Evolutionary conservation across 2,113 vertebrate genomes (phyloP), one percentile per base, ranked within the genome.

Genomic region (Pogona vitticeps): DNA sequence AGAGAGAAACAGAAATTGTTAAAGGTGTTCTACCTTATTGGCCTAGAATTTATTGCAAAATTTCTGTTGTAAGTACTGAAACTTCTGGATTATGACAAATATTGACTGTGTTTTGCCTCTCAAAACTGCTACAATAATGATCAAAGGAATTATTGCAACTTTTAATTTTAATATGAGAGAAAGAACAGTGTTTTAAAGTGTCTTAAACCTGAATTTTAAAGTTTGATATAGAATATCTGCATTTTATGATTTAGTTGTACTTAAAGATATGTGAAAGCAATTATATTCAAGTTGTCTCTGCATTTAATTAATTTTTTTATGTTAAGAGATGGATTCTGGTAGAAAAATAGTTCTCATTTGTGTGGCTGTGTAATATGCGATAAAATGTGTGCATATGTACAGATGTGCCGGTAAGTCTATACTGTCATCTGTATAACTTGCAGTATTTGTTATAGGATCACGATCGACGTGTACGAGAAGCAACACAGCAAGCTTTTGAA

Each of bases 1-100:
- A 98, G 83, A 97, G 98, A 93, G 97, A 99, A 38, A 92, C 97
- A 0, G 98, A 98, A 90, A 93, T 96, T 86, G 98, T 99, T 7
- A 98, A 98, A 97, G 98, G 98, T 63, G 98, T 99, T 84, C 98
- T 99, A 85, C 98, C 98, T 15, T 99, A 99, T 83, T 99, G 99
- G 99, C 98, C 99, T 8, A 97, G 98, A 92, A 99, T 99, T 92
- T 99, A 99, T 94, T 99, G 98, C 94, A 98, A 98, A 95, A 98
- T 99, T 92, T 98, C 98, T 77, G 92, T 98, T 94, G 99, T 99
- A 95, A 97, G 97, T 89, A 82, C 38, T 86, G 72, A 90, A 75
- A 67, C n/a, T 23, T 3, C 31, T 78, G 28, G 14, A 13, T 38
- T 82, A 31, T 76, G 23, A 12, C 17, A 40, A 36, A 65, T 18